phyloP scores from a whole-genome alignment of 2,797 vertebrate genomes.

The Coregonus sp. region DNA sequence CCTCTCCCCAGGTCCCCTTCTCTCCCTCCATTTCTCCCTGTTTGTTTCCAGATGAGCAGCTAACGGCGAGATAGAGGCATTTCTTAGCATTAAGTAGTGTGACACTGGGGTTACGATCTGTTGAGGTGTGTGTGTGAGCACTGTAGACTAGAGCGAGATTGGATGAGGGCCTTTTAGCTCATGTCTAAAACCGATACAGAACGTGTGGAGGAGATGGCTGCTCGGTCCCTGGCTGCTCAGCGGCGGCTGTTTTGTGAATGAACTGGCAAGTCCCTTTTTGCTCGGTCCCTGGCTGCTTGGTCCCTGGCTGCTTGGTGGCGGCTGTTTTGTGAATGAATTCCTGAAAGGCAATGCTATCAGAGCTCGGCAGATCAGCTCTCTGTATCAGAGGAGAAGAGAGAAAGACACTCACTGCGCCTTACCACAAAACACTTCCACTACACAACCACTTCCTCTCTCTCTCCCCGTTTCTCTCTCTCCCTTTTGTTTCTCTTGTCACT shows the following conservation, averaged over 20 bases:
- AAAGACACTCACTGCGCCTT: conserved; percentile 31
- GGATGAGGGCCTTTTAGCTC: conserved; percentile 17
- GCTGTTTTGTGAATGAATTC: conserved; percentile 61
- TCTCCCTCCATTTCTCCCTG: background rate
- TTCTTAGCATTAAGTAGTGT: no score
- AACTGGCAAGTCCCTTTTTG: conserved; percentile 27
- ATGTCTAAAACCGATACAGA: conserved; percentile 21
- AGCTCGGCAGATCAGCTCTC: conserved; percentile 31
- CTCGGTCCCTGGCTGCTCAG: background rate
- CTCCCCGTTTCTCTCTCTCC: background rate
- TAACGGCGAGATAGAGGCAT: conserved; percentile 5
- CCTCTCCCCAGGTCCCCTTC: no score
- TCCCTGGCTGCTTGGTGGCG: conserved; percentile 17
- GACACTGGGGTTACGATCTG: background rate
- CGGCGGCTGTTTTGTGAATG: conserved; percentile 55
- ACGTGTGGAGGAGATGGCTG: conserved; percentile 23
- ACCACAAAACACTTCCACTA: background rate
- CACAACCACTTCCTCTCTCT: conserved; percentile 4
- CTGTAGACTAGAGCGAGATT: background rate
- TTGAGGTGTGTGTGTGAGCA: background rate
- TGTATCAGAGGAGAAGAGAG: conserved; percentile 35
- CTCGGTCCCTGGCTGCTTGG: conserved; percentile 21
- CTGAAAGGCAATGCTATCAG: conserved; percentile 56
- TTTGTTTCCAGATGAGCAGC: conserved; percentile 24
- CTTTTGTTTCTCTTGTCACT: background rate